Evolutionary conservation across 2,888 invertebrate species (phyloP), one percentile per base, ranked within the genome.

Genomic region (Lithophane ornitopus): DNA sequence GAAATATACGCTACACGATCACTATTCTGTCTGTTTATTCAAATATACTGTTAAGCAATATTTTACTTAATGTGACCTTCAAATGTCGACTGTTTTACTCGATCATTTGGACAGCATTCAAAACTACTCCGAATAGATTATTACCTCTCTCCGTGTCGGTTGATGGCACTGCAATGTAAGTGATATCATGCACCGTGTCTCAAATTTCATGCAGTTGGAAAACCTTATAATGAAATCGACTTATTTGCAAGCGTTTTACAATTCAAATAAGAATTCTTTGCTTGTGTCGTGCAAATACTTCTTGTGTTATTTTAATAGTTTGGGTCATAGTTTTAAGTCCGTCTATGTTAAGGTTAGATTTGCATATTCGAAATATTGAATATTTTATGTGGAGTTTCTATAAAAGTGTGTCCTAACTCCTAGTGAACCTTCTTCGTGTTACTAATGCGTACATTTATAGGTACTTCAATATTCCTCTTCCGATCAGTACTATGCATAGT

Each of bases 241-340:
- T 74, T 85, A 85, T 87, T 85, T 80, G 80, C 84, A 87, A 80
- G 78, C 75, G 72, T 78, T 89, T 89, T 87, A 81, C 87, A 90
- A 89, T 88, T 88, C 78, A 89, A 89, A 90, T 89, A 78, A 54
- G 58, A 84, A 82, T 87, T 86, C 78, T 86, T 85, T 77, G 74
- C 67, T 74, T 46, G 69, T 70, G 63, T 70, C 81, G 76, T 85
- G 85, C 79, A 80, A 85, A 85, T 84, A 61, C 39, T 68, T 76
- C 49, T 70, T 74, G 76, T 72, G 61, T 26, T 80, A 62, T 79
- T 66, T 78, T 71, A 69, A 66, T 83, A 59, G 80, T 78, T 76
- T 72, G 39, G 63, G 39, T 75, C 39, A 46, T 49, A 66, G 66
- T 75, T 72, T 61, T 72, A 63, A 14, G 70, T 46, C 49, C 59